Evolutionary conservation across 1,140 invertebrate genomes (phyloP).

Genomic region (Augochlora pura): DNA sequence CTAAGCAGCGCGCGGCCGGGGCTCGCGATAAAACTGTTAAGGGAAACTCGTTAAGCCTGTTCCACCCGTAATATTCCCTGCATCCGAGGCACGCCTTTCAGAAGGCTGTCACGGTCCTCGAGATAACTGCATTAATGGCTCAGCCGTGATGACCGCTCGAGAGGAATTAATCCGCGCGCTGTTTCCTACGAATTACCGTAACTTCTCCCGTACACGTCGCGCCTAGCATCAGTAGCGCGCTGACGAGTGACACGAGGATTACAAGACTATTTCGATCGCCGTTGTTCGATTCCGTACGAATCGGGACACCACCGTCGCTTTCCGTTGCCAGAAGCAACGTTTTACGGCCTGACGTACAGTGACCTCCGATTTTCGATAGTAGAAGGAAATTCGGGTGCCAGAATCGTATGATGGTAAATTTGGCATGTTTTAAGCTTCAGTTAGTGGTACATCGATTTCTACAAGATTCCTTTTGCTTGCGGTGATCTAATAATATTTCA

Average conservation of each 20-base stretch:
- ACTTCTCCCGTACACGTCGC: constrained; percentile 14
- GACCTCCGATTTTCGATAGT: too few relatives aligned
- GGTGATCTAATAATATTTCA: too few relatives aligned
- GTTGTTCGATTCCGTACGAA: background rate
- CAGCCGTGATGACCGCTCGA: constrained; percentile 41
- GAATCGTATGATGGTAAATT: too few relatives aligned
- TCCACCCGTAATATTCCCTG: constrained; percentile 35
- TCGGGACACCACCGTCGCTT: too few relatives aligned
- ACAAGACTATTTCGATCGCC: constrained; percentile 25
- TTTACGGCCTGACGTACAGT: too few relatives aligned
- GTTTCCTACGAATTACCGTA: constrained; percentile 42
- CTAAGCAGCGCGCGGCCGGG: background rate
- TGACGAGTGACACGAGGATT: constrained; percentile 43
- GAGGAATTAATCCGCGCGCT: constrained; percentile 49
- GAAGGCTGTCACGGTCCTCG: constrained; percentile 42
- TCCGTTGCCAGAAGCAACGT: too few relatives aligned
- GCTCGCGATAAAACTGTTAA: constrained; percentile 29
- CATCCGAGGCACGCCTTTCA: constrained; percentile 49
- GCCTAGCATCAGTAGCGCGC: constrained; percentile 9
- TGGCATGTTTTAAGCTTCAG: too few relatives aligned
- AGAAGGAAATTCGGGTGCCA: too few relatives aligned
- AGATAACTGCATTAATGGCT: constrained; percentile 60
- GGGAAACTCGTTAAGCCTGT: constrained; percentile 58
- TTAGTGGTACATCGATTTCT: too few relatives aligned
- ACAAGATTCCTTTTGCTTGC: too few relatives aligned